A percentile compares a stretch with the other conserved stretches of the same genome.
These are phyloP conservation scores for Saturnia pavonia DNA, from an alignment of 2,888 invertebrate species.

Conservation along the genomic window DNA sequence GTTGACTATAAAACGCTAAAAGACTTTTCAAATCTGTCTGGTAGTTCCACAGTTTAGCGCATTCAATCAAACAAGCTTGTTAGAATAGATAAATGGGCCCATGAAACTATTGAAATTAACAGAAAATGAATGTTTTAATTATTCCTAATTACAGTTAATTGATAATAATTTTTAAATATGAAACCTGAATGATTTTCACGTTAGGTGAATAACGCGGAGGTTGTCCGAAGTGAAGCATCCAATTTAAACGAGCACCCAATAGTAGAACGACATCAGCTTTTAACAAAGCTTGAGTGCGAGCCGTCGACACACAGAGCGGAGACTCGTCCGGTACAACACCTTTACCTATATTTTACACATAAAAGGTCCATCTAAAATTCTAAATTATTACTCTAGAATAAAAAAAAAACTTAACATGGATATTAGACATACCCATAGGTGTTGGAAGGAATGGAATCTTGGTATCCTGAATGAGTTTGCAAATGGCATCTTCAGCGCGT, in stretches of 20 bases:
- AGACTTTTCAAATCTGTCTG: no score
- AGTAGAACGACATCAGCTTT: constrained; percentile 94
- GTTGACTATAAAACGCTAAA: no score
- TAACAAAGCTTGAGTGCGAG: constrained; percentile 92
- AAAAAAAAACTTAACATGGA: no score
- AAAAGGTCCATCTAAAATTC: neutral
- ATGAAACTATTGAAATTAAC: no score
- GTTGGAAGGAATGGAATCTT: constrained; percentile 95
- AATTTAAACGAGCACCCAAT: constrained; percentile 96
- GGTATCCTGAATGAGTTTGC: constrained; percentile 85
- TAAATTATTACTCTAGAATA: no score
- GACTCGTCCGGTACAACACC: constrained; percentile 89
- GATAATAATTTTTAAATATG: neutral
- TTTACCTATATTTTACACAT: constrained; percentile 76
- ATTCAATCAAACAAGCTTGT: no score
- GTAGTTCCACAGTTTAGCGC: no score
- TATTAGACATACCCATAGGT: constrained; percentile 88
- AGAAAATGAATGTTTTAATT: no score
- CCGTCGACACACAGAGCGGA: constrained; percentile 89
- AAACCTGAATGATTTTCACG: constrained; percentile 93
- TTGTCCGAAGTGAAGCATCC: constrained; percentile 98
- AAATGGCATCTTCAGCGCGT: constrained; percentile 87
- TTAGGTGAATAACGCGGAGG: constrained; percentile 90
- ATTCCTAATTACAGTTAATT: no score
- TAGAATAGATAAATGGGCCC: no score